Evolutionary conservation across 2,113 vertebrate genomes (phyloP).

Genomic region (Dipodomys spectabilis): DNA sequence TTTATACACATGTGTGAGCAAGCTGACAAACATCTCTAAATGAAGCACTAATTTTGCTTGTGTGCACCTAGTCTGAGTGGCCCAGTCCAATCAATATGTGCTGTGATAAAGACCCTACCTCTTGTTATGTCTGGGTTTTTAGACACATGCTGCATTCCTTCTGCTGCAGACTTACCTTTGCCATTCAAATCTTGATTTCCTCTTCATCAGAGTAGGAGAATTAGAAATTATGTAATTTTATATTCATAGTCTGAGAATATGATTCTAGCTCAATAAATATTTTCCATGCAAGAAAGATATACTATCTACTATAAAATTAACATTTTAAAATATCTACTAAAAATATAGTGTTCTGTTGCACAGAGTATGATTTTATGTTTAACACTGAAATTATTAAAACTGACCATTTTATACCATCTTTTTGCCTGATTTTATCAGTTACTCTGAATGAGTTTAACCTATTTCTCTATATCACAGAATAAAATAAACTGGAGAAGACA

Average conservation of each 20-base stretch:
- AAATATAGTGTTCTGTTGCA: background rate
- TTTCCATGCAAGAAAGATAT: background rate
- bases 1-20: background rate
- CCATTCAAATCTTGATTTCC: background rate
- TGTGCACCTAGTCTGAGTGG: background rate
- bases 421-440: background rate
- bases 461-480: background rate
- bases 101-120: rapidly evolving
- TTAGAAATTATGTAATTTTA: background rate
- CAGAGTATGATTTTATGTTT: background rate
- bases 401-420: background rate
- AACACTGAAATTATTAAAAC: background rate
- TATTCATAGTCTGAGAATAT: background rate
- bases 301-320: background rate
- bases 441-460: slow-evolving; percentile 1
- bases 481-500: background rate
- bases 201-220: background rate
- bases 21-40: background rate
- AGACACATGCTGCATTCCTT: background rate
- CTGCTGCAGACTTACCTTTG: background rate
- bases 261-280: background rate
- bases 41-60: background rate
- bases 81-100: rapidly evolving
- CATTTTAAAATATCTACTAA: background rate
- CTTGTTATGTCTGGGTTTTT: background rate